Evolutionary conservation across 2,113 vertebrate species (phyloP).

Genomic region (Aptenodytes forsteri): DNA sequence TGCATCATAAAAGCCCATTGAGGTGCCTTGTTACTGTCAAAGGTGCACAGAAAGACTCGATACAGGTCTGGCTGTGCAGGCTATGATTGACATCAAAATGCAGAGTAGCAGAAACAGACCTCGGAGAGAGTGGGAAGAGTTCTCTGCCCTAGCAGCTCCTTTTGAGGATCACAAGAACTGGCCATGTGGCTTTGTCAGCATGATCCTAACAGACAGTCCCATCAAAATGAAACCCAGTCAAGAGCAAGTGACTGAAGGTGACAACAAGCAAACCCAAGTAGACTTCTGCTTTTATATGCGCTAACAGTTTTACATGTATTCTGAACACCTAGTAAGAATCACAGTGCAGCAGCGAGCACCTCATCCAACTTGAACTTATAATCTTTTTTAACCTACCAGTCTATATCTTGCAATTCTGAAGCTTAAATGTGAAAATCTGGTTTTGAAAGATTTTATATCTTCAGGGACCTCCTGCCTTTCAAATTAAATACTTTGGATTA

Average conservation of each 20-base stretch:
- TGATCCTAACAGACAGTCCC: background rate
- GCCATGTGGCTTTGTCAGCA: fast-evolving
- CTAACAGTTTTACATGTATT: fast-evolving
- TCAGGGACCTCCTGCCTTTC: background rate
- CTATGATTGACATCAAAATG: background rate
- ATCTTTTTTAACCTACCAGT: background rate
- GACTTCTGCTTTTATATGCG: background rate
- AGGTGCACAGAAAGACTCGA: background rate
- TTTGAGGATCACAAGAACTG: background rate
- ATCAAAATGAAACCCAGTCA: background rate
- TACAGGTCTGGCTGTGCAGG: background rate
- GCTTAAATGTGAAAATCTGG: background rate
- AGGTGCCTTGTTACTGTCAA: background rate
- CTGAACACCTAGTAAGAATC: background rate
- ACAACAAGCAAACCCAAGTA: background rate
- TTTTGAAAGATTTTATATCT: background rate
- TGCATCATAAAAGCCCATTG: fast-evolving
- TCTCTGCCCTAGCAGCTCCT: background rate
- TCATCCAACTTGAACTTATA: background rate
- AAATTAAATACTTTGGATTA: background rate
- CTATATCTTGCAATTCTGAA: background rate
- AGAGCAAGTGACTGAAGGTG: background rate
- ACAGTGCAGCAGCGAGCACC: background rate
- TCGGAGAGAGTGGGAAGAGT: background rate
- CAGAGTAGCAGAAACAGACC: background rate